phyloP scores from a whole-genome alignment of 2,888 invertebrate species.

The Hypercompe scribonia region DNA sequence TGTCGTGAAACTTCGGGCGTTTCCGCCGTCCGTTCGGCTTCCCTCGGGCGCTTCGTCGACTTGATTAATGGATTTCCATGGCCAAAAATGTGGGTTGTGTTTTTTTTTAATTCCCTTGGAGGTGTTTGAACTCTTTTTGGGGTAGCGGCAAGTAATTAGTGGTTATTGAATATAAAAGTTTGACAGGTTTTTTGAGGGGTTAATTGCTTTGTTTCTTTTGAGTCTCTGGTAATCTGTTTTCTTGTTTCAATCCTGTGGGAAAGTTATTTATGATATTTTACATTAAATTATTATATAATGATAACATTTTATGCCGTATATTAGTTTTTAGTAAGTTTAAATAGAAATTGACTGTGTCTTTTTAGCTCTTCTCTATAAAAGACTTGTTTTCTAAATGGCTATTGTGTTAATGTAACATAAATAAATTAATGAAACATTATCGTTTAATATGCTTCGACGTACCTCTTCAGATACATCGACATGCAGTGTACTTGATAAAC shows the following conservation, averaged over 20 bases:
- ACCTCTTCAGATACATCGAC: no score
- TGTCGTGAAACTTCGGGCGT: conserved; percentile 51
- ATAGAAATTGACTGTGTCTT: no score
- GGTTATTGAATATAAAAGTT: conserved; percentile 65
- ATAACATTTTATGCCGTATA: not conserved
- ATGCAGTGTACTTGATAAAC: no score
- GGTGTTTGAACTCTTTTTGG: conserved; percentile 70
- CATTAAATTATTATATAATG: conserved; percentile 4
- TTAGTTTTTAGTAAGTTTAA: not conserved
- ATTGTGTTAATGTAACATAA: no score
- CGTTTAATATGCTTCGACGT: no score
- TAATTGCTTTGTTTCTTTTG: conserved; percentile 56
- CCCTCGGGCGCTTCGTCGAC: conserved; percentile 64
- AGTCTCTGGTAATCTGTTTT: conserved; percentile 46
- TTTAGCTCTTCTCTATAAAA: no score
- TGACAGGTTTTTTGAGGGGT: conserved; percentile 54
- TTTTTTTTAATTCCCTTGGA: conserved; percentile 57
- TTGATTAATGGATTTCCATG: conserved; percentile 76
- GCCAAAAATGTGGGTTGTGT: conserved; percentile 60
- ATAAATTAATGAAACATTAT: no score
- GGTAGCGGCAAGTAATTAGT: conserved; percentile 66
- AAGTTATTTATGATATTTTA: conserved; percentile 2
- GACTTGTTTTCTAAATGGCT: no score
- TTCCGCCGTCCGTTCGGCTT: conserved; percentile 43
- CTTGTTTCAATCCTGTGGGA: conserved; percentile 25